phyloP scores from a whole-genome alignment of 2,113 vertebrate species.

The Cryptotis parvus region DNA sequence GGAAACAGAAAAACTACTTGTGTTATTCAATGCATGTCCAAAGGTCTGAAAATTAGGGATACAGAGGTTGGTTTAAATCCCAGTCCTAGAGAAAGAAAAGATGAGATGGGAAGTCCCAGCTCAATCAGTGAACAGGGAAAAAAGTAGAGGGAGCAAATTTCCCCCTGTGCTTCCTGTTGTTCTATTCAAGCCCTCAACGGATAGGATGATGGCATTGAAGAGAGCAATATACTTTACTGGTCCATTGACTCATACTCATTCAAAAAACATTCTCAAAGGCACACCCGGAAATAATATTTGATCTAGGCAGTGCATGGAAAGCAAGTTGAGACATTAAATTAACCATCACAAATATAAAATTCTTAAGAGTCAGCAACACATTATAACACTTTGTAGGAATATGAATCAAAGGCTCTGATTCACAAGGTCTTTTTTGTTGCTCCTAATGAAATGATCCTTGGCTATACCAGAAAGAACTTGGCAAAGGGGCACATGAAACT shows the following conservation, averaged over 20 bases:
- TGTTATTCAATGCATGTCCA: neutral
- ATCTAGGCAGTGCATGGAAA: neutral
- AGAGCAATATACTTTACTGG: neutral
- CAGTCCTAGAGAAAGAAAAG: neutral
- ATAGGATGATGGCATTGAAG: neutral
- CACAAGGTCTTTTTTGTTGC: neutral
- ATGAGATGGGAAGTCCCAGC: neutral
- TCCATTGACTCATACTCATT: neutral
- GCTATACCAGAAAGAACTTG: constrained; percentile 26
- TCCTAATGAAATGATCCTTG: neutral
- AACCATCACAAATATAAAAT: neutral
- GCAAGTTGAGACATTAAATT: neutral
- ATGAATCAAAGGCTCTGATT: constrained; percentile 5
- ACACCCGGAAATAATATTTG: neutral
- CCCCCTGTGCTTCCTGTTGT: neutral
- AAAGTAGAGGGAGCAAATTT: neutral
- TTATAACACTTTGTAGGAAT: neutral
- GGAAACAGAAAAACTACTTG: neutral
- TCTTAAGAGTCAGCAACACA: neutral
- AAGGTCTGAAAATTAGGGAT: neutral
- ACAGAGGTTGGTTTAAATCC: neutral
- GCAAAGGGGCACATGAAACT: constrained; percentile 12
- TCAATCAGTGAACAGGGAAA: neutral
- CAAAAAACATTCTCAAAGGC: neutral
- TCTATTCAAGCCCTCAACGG: neutral